These are phyloP conservation scores for Drosophila borealis DNA, from an alignment of 2,888 invertebrate species.

Conservation along the genomic window DNA sequence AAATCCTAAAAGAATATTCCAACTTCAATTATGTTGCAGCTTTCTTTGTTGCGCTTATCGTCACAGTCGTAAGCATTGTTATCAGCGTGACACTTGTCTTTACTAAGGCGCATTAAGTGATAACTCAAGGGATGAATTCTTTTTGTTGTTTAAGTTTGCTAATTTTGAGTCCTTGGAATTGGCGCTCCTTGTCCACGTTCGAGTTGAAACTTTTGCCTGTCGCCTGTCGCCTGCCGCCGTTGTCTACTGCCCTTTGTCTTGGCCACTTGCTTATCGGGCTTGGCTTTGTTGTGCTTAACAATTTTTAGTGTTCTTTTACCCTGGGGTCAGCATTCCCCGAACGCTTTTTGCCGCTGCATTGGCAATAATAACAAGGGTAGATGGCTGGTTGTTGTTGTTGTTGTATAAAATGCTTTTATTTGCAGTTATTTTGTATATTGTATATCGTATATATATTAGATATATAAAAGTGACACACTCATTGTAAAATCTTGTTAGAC, in stretches of 20 bases:
- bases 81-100: constrained; percentile 37
- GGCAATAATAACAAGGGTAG: constrained; percentile 30
- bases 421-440: constrained; percentile 69
- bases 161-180: constrained; percentile 46
- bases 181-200: constrained; percentile 32
- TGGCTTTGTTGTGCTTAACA: constrained; percentile 40
- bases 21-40: constrained; percentile 26
- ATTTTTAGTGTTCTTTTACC: constrained; percentile 39
- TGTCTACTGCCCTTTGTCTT: constrained; percentile 44
- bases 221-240: constrained; percentile 33
- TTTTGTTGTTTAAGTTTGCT: constrained; percentile 44
- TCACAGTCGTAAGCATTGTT: constrained; percentile 29
- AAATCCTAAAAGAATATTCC: neutral
- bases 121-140: constrained; percentile 48
- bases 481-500: constrained; percentile 80
- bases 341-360: neutral
- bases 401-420: constrained; percentile 75
- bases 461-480: constrained; percentile 79
- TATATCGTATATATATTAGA: constrained; percentile 70
- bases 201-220: constrained; percentile 23
- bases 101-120: constrained; percentile 39
- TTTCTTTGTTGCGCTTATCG: constrained; percentile 33
- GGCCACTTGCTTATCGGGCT: constrained; percentile 59
- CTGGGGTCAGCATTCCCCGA: constrained; percentile 30
- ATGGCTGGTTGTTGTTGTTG: constrained; percentile 26